A percentile compares a stretch with the other conserved stretches of the same genome.
phyloP scores from a whole-genome alignment of 2,113 vertebrate species.

The Eupsittula cactorum region DNA sequence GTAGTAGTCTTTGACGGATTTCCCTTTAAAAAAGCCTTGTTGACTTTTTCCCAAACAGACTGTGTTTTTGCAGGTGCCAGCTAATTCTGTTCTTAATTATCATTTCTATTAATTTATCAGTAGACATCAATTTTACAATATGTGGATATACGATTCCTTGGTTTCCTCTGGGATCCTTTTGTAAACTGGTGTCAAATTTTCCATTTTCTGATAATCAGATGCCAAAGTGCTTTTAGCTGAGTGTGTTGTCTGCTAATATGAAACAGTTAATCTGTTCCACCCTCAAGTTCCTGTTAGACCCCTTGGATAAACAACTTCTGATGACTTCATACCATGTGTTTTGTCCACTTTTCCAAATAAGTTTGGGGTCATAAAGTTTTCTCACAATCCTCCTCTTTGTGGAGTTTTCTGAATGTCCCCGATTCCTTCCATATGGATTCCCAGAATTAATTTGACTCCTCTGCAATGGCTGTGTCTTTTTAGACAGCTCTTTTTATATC shows the following conservation, averaged over 20 bases:
- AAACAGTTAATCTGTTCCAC: not conserved
- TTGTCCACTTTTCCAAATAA: slow-evolving; percentile 26
- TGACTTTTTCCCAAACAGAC: not conserved
- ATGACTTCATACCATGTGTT: slow-evolving; percentile 29
- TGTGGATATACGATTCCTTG: not conserved
- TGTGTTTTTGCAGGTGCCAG: slow-evolving; percentile 19
- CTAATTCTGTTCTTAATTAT: slow-evolving; percentile 13
- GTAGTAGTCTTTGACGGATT: not conserved
- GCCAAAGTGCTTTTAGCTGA: not conserved
- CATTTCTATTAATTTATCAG: not conserved
- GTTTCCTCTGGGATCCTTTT: not conserved
- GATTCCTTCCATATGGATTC: slow-evolving; percentile 2
- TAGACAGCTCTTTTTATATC: not conserved
- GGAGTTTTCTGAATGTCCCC: slow-evolving; percentile 5
- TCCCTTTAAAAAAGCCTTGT: not conserved
- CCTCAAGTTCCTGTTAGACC: slow-evolving; percentile 4
- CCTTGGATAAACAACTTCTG: slow-evolving; percentile 40
- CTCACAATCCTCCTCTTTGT: slow-evolving; percentile 43
- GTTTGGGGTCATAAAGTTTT: slow-evolving; percentile 1
- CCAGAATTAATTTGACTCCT: slow-evolving; percentile 1
- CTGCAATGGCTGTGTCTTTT: not conserved
- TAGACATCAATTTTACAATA: not conserved
- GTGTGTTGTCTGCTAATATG: not conserved
- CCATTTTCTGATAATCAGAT: not conserved
- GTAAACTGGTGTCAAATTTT: slow-evolving; percentile 20